Conservation (phyloP, 1,140 invertebrate genomes). For the Zeugodacus cucurbitae region DNA sequence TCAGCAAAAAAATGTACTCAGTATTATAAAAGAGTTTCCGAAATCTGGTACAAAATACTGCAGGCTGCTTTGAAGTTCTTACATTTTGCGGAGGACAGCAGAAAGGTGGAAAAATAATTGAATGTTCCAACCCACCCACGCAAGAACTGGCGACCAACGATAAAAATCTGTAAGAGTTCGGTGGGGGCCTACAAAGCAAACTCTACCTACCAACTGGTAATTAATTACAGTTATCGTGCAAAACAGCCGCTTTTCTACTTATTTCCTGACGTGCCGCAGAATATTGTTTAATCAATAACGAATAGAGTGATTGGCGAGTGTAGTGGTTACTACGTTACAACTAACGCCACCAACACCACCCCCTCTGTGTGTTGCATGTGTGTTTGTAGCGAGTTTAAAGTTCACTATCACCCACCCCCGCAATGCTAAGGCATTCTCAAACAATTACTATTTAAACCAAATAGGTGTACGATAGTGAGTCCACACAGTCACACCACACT, state of each 20-base stretch:
- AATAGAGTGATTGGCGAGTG: background rate
- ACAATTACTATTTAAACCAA: constrained; percentile 4
- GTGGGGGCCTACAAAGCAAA: background rate
- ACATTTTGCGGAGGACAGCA: background rate
- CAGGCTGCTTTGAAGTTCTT: too few relatives aligned
- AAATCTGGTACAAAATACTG: background rate
- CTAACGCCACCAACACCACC: background rate
- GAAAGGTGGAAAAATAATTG: background rate
- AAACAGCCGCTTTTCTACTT: background rate
- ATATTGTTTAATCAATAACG: constrained; percentile 37
- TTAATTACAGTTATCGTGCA: background rate
- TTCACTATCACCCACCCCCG: background rate
- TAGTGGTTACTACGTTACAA: background rate
- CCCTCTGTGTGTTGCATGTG: background rate
- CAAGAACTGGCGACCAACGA: background rate
- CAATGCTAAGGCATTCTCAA: constrained; percentile 29
- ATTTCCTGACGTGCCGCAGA: constrained; percentile 3
- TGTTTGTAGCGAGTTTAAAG: background rate
- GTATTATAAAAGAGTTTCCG: background rate
- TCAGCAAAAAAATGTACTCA: constrained; percentile 37
- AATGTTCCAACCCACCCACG: background rate
- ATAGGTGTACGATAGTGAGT: background rate
- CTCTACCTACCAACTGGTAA: background rate
- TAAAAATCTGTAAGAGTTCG: background rate
- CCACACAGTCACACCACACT: background rate